Base-by-base conservation (phyloP, 2,113 vertebrate genomes). In the Holacanthus passer region DNA sequence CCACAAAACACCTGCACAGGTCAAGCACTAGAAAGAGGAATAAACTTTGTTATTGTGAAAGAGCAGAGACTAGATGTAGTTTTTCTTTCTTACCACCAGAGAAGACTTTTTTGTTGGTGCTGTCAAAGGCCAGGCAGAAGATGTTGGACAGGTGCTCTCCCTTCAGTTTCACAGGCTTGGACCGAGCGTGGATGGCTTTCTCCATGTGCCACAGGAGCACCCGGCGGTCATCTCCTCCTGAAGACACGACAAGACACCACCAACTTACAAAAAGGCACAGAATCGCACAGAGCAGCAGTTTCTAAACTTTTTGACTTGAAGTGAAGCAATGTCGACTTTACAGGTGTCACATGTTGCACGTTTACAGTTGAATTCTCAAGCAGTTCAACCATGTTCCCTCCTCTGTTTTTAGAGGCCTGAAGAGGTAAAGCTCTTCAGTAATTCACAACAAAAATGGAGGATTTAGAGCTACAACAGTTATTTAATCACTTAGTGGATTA, bases 81-180 rank as follows among this genome's bases (percentile, higher is more conserved):
- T 31, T 66, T 52, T 41, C 2, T 70, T 20, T 63, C 93, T 95
- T 91, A 99, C 98, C 98, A 86, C 97, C 98, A 87, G 98, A 99
- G 91, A 99, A 99, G 45, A 99, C 97, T 83, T 95, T 97, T 0
- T 94, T 97, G 93, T 99, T 99, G 64, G 96, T 97, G 87, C 97
- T 99, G 95, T 99, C 98, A 85, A 99, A 99, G 79, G 98, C 98
- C 10, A 99, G 93, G 81, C 98, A 99, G 94, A 99, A 99, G 90
- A 99, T 99, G 87, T 99, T 99, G 37, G 98, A 99, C 83, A 98
- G 97, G 88, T 99, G 98, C 35, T 99, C 98, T 32, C 98, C 98
- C 93, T 98, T 99, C 92, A 99, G 94, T 48, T 98, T 98, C 77
- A 98, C 85, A 14, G 98, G 98, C 84, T 97, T 98, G 70, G 97